These are phyloP conservation scores for Nylanderia fulva DNA, from an alignment of 1,140 invertebrate genomes.

Conservation along the genomic window DNA sequence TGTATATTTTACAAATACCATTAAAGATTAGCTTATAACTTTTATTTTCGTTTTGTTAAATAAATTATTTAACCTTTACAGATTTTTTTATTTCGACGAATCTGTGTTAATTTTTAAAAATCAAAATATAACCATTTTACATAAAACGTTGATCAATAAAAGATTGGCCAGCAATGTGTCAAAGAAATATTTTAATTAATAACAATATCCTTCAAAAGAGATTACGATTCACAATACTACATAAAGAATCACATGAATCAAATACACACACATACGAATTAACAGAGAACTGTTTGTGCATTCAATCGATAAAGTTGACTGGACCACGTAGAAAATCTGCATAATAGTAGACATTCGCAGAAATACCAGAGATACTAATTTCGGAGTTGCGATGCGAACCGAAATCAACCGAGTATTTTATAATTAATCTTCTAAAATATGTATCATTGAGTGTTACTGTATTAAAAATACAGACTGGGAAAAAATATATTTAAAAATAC, in stretches of 20 bases:
- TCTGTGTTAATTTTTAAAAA: no score
- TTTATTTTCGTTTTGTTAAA: neutral
- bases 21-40: neutral
- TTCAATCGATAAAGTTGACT: conserved; percentile 36
- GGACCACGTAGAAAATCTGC: neutral
- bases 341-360: neutral
- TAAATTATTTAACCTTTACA: neutral
- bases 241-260: no score
- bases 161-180: neutral
- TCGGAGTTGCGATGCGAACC: conserved; percentile 13
- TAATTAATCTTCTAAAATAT: neutral
- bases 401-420: neutral
- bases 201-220: neutral
- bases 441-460: neutral
- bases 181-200: neutral
- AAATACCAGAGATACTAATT: conserved; percentile 35
- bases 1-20: neutral
- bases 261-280: neutral
- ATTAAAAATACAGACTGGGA: neutral
- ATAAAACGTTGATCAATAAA: neutral
- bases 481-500: neutral
- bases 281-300: conserved; percentile 28
- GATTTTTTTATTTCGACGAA: no score
- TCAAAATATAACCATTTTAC: no score
- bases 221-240: neutral